Evolutionary conservation across 2,888 invertebrate genomes (phyloP), one percentile per base, ranked within the genome.

Genomic region (Chrysolina haemoptera): DNA sequence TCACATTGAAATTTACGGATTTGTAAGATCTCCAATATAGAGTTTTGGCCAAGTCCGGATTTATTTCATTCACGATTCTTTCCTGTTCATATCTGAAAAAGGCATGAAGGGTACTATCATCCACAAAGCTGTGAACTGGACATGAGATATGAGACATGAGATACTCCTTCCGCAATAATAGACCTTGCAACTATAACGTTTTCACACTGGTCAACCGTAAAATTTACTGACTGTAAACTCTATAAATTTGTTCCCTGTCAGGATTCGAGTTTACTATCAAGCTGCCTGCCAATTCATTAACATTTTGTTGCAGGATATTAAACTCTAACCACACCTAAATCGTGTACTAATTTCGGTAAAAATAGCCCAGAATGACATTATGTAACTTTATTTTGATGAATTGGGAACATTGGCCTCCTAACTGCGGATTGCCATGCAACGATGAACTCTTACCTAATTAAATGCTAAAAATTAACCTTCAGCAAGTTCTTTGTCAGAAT

Each of bases 341-440:
- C 59, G 18, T 46, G 40, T 63, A 62, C 64, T 65, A 43, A 35
- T 50, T 70, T 73, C 70, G 41, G 46, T 66, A 64, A 66, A 70
- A 73, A 73, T 62, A 48, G 50, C 62, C 66, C 53, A 62, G 65
- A 69, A 69, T 66, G 73, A 69, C 69, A 73, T 73, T 73, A 73
- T 65, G 65, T 69, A 69, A 73, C 70, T 70, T 48, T 70, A 70
- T 70, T 70, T 73, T 66, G 73, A 69, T 70, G 70, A 73, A 66
- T 73, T 69, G 43, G 59, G 65, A 27, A 64, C 68, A 59, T 67
- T 59, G 65, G 65, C n/a, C 62, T 18, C 27, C 50, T 73, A 62
- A 73, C 73, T 69, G 70, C 66, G 66, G 41, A 73, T 67, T 70
- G 65, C 66, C 72, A 68, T 72, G 72, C 72, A 72, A 72, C 72